These are phyloP conservation scores for Drosophila funebris DNA, from an alignment of 1,140 invertebrate genomes.

Conservation along the genomic window DNA sequence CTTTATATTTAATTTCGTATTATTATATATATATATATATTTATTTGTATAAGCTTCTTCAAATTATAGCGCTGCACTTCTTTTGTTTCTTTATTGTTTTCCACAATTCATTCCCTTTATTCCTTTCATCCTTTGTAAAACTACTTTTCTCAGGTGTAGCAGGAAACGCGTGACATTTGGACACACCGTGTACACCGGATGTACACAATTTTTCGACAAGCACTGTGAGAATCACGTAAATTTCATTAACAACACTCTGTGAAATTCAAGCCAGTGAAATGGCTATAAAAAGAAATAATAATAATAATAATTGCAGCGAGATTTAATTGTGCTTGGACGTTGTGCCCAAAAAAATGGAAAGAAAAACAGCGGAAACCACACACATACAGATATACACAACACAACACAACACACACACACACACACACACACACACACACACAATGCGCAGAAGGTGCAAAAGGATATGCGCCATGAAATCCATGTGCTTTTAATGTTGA, in stretches of 20 bases:
- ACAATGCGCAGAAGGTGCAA: slow-evolving; percentile 64
- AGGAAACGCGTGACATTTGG: slow-evolving; percentile 69
- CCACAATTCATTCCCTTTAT: not conserved
- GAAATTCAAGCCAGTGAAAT: slow-evolving; percentile 5
- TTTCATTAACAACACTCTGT: slow-evolving; percentile 68
- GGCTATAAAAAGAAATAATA: slow-evolving; percentile 39
- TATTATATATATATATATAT: too few relatives aligned
- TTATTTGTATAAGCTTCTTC: not conserved
- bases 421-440: slow-evolving; percentile 24
- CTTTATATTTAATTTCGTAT: not conserved
- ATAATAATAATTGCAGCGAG: slow-evolving; percentile 69
- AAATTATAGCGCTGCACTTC: not conserved
- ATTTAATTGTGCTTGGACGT: slow-evolving; percentile 71
- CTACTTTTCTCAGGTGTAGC: slow-evolving; percentile 19
- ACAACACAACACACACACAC: slow-evolving; percentile 5
- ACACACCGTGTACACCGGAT: slow-evolving; percentile 29
- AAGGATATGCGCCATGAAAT: slow-evolving; percentile 70
- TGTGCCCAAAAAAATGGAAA: slow-evolving; percentile 29
- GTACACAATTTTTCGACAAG: slow-evolving; percentile 27
- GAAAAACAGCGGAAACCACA: slow-evolving; percentile 48
- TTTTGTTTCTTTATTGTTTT: not conserved
- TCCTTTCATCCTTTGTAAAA: not conserved
- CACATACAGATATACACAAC: not conserved
- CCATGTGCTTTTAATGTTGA: slow-evolving; percentile 79
- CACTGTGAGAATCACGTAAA: slow-evolving; percentile 74